Base-by-base conservation (phyloP, 1,140 invertebrate species). In the Drosophila watanabei region DNA sequence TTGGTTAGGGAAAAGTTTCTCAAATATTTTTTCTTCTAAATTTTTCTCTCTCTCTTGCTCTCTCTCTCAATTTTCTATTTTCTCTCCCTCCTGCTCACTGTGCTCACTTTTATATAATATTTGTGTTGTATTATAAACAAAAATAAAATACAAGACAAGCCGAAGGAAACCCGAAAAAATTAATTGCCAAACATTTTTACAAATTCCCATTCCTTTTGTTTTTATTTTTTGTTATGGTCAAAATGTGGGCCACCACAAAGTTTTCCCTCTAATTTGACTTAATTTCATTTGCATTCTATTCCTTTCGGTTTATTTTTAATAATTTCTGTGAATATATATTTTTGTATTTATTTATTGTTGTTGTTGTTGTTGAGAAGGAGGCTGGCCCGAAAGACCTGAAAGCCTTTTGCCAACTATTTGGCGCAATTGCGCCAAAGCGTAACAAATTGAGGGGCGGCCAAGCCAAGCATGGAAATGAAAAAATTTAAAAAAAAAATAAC, bases 401-500 rank as follows among this genome's bases (percentile, higher is more conserved):
- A 52, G 78, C 57, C 35, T 57, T 57, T 88, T 78, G 84, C 83
- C 84, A 87, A 88, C 62, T 88, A 88, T 88, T 88, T 88, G 84
- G 84, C 77, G 84, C 80, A 78, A 84, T 84, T 88, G 72, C 84
- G 84, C 60, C 59, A 87, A 87, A 87, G 84, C 83, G 82, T 85
- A 85, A 85, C 82, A 77, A 78, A 56, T 76, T 58, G 49, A 75
- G 77, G 41, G 54, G 35, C 51, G 60, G 41, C 43, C 41, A 46
- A 57, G 35, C 80, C 58, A 84, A 75, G 84, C 84, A 80, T 88
- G 80, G 68, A 83, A 87, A 83, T 75, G 61, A 80, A 87, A 56
- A 56, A 32, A 24, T 24, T 24, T 2, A 24, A 24, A 24, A 24
- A 24, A 24, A 24, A 24, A 24, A 24, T 24, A 24, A 24, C 10